Evolutionary conservation across 64 coral and sea anemone species (phyloP), one percentile per base, ranked within the genome.

Genomic region (Montipora efflorescens): DNA sequence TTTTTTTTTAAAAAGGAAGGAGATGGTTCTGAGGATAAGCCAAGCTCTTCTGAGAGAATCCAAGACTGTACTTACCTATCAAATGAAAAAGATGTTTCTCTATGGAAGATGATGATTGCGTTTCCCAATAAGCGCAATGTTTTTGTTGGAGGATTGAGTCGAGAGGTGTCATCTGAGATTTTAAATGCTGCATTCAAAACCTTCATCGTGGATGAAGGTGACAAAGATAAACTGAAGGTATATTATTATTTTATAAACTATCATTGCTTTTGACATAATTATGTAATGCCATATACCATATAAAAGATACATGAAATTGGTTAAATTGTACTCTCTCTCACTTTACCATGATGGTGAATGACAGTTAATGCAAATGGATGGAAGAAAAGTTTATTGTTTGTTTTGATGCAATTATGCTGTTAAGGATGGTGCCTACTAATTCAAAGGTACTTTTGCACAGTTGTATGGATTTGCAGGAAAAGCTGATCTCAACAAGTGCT

Each of bases 81-180:
- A 52, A 82, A 28, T 92, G 94, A 95, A 48, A 91, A 95, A 75
- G 90, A 95, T 59, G 59, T 95, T 50, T 13, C 77, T 44, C 48
- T 92, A 15, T 95, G 94, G 94, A 92, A 92, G 67, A 83, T 92
- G 61, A 21, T 95, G 25, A 19, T 16, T 7, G 61, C 75, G 25
- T 95, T 82, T 6, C 90, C 94, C 4, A 92, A 62, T 18, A 95
- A 95, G 25, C 82, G 90, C 50, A 95, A 95, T 88, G 77, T 95
- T 48, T 95, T 95, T 92, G 94, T 95, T 12, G 94, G 94, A 62
- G 85, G 90, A 67, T 57, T 95, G 77, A 87, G 74, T 79, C 77
- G 80, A 18, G 45, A 79, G 7, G 77, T 92, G n/a, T 62, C 74
- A 49, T 71, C 83, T 43, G 70, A 51, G 23, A 84, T 81, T 19